These are phyloP conservation scores for Caradrina kadenii DNA, from an alignment of 2,888 invertebrate species.

Conservation along the genomic window DNA sequence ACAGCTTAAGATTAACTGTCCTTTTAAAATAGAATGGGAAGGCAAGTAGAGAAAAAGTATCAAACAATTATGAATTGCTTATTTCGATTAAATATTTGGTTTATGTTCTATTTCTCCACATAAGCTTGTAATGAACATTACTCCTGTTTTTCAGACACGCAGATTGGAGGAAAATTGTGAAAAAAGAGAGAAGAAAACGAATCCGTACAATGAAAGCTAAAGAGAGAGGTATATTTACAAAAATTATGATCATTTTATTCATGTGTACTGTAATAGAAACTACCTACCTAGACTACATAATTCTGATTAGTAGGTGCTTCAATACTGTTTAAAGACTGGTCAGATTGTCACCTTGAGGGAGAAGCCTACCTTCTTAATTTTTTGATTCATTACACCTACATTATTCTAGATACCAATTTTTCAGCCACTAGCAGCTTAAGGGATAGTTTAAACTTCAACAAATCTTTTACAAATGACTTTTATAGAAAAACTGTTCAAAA, in stretches of 20 bases:
- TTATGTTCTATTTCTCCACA: not conserved
- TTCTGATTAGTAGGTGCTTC: no score
- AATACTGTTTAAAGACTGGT: no score
- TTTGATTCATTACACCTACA: no score
- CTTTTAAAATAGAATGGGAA: constrained; percentile 33
- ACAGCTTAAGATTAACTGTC: not conserved
- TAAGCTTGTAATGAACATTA: not conserved
- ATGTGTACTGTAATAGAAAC: not conserved
- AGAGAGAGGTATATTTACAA: constrained; percentile 82
- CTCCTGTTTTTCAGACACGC: constrained; percentile 87
- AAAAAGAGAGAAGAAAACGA: constrained; percentile 93
- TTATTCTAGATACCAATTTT: no score
- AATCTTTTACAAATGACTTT: no score
- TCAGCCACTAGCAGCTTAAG: no score
- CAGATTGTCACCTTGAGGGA: no score
- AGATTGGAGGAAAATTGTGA: constrained; percentile 93
- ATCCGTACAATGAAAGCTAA: constrained; percentile 91
- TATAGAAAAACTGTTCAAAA: not conserved
- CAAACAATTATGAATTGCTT: not conserved
- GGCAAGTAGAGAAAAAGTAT: constrained; percentile 20
- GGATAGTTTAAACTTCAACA: not conserved
- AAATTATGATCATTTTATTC: not conserved
- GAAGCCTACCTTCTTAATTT: no score
- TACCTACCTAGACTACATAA: no score
- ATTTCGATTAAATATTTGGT: not conserved